These are phyloP conservation scores for Troides aeacus DNA, from an alignment of 2,888 invertebrate species.

Conservation along the genomic window DNA sequence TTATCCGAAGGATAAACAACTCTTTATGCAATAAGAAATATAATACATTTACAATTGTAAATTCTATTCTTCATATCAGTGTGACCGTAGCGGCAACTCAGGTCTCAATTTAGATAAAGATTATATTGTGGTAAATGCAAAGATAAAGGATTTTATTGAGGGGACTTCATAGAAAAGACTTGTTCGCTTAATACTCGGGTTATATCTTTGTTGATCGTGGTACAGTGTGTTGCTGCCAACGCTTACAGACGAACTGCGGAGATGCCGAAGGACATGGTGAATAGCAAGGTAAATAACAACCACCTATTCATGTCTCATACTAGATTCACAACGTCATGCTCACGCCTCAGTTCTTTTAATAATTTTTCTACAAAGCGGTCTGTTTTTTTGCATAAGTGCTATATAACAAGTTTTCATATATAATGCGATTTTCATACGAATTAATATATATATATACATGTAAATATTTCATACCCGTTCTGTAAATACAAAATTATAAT, in stretches of 20 bases:
- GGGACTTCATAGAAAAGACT: slow-evolving; percentile 59
- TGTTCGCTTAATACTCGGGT: slow-evolving; percentile 43
- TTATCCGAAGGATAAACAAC: slow-evolving; percentile 41
- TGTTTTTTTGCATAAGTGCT: background rate
- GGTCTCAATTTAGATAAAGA: slow-evolving; percentile 69
- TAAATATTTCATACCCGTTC: no score
- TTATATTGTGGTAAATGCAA: slow-evolving; percentile 56
- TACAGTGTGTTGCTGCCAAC: slow-evolving; percentile 41
- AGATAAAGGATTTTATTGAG: slow-evolving; percentile 71
- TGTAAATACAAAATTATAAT: no score
- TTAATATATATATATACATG: no score
- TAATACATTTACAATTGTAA: slow-evolving; percentile 49
- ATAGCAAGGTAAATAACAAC: slow-evolving; percentile 52
- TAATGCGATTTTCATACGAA: background rate
- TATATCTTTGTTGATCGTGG: slow-evolving; percentile 51
- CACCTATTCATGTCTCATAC: background rate
- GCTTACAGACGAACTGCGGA: slow-evolving; percentile 32
- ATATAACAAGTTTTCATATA: background rate
- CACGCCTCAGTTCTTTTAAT: slow-evolving; percentile 6
- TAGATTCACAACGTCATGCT: background rate
- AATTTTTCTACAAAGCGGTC: background rate
- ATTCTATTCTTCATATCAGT: slow-evolving; percentile 52
- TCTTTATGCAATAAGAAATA: slow-evolving; percentile 34
- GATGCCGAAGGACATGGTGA: slow-evolving; percentile 55
- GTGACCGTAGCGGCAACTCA: slow-evolving; percentile 50